Evolutionary conservation across 2,888 invertebrate genomes (phyloP), one percentile per base, ranked within the genome.

Genomic region (Trachelus iudaicus): DNA sequence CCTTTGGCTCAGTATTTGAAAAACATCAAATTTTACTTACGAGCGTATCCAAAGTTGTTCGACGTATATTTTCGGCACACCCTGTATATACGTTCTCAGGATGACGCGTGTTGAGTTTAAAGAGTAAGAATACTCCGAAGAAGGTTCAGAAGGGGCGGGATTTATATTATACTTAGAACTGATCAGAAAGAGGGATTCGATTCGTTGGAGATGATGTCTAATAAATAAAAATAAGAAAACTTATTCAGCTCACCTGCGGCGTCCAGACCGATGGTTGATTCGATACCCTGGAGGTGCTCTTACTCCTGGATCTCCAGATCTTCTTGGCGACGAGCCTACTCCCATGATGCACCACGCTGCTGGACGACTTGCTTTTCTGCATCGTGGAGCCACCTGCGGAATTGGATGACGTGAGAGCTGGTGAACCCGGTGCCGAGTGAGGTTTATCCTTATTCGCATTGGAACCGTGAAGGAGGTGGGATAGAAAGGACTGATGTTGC

Each of bases 311-410:
- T 89, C 96, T 94, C 95, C 96, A 97, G 89, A 97, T 95, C 92
- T 96, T 96, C 93, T 96, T 96, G 89, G 96, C 95, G 86, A 97
- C 96, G 91, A 96, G 94, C 91, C 93, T 91, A 85, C 94, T 93
- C 74, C 94, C 93, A 86, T 94, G 94, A 86, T 96, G 96, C 90
- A 97, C 96, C 91, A 97, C 96, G 92, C 96, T 96, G 90, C 96
- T 96, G 85, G 96, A 96, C 37, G 97, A 97, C 92, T 97, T 96
- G 88, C 97, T 97, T 93, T 97, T 97, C 94, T 97, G 97, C 97
- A 97, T 97, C 91, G 94, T 94, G 87, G 91, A 91, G 86, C 92
- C 92, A 92, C 95, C 94, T 92, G 94, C 92, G 88, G 93, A 91
- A 87, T 89, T 90, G 34, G 91, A 87, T 78, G 93, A 90, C 69